These are phyloP conservation scores for Ceratina japonica DNA, from an alignment of 1,140 invertebrate genomes.

Conservation along the genomic window DNA sequence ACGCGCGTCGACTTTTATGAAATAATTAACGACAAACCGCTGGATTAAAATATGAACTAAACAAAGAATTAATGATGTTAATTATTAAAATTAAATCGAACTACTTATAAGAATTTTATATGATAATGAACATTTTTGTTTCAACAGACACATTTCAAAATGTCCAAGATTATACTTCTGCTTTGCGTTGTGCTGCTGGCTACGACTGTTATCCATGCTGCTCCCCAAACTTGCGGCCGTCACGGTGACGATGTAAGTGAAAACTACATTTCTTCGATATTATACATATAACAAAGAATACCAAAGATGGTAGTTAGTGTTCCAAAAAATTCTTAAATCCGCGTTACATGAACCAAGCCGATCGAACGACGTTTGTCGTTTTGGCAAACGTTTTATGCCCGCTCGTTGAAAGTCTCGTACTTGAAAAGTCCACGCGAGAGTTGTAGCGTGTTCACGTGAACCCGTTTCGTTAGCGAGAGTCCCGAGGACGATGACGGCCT, in stretches of 20 bases:
- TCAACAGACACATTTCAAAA: constrained; percentile 42
- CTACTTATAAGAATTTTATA: no score
- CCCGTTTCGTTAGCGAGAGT: background rate
- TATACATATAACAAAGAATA: no score
- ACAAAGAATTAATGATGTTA: background rate
- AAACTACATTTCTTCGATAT: constrained; percentile 1
- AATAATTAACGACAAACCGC: background rate
- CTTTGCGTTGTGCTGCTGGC: constrained; percentile 56
- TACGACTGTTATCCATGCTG: constrained; percentile 54
- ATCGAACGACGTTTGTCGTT: no score
- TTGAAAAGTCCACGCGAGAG: background rate
- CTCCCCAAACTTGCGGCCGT: constrained; percentile 47
- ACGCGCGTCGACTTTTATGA: background rate
- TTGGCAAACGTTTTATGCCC: no score
- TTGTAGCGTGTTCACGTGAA: background rate
- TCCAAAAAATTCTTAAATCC: no score
- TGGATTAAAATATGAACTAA: background rate
- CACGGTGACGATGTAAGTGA: constrained; percentile 71
- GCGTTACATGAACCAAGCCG: no score
- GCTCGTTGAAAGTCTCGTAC: no score
- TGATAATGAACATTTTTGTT: background rate
- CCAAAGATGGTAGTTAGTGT: no score
- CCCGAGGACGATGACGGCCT: background rate
- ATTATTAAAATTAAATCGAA: background rate
- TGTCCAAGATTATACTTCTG: constrained; percentile 64